Conservation (phyloP, 2,113 vertebrate genomes). For the Otocyon megalotis region DNA sequence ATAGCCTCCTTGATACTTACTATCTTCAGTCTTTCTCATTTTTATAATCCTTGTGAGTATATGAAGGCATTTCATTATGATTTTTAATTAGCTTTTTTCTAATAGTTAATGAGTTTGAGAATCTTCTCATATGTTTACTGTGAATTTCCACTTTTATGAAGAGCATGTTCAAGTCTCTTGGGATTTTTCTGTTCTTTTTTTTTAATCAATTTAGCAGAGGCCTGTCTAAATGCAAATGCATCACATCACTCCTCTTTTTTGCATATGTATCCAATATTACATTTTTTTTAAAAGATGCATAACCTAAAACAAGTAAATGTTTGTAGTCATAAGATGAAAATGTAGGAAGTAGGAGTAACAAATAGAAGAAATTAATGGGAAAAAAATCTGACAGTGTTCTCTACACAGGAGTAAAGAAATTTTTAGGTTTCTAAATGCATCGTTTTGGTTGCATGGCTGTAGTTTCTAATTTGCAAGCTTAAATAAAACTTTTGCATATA, state of each 20-base stretch:
- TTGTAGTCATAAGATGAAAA: not conserved
- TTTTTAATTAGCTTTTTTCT: constrained; percentile 41
- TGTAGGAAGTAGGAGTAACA: constrained; percentile 21
- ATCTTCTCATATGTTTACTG: constrained; percentile 14
- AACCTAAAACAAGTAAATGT: not conserved
- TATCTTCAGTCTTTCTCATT: not conserved
- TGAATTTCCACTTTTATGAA: constrained; percentile 23
- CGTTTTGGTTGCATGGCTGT: not conserved
- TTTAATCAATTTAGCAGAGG: not conserved
- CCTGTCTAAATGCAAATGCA: not conserved
- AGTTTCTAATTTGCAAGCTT: constrained; percentile 21
- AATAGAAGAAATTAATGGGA: constrained; percentile 42
- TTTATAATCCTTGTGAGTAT: not conserved
- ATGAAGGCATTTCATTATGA: not conserved
- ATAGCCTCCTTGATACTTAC: not conserved
- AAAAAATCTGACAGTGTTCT: not conserved
- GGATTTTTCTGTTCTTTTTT: not conserved
- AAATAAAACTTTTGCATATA: constrained; percentile 53
- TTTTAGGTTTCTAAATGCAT: constrained; percentile 17
- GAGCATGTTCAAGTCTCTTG: not conserved
- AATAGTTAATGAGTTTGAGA: not conserved
- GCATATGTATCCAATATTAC: not conserved
- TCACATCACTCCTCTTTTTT: not conserved
- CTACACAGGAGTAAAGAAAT: not conserved
- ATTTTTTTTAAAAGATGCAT: not conserved